Base-by-base conservation (phyloP, 1,140 invertebrate genomes). In the Megalopta genalis region DNA sequence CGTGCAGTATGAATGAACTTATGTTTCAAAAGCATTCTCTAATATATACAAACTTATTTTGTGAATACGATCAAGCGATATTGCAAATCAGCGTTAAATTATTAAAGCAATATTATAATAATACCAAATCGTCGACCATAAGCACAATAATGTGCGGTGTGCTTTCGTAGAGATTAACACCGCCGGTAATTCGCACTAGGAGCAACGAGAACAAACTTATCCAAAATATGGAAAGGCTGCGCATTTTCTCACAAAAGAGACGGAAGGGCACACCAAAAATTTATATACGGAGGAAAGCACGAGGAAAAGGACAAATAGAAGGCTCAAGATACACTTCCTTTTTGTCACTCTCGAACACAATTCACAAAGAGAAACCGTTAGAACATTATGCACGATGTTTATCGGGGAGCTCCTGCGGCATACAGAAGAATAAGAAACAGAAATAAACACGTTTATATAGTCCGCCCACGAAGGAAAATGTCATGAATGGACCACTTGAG, bases 71-170 rank as follows among this genome's bases (percentile, higher is more conserved):
- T 2, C 10, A 46, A 46, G 42, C 42, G 10, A 12, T 46, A 46
- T 46, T 46, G 12, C 8, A 68, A 71, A 60, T 71, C 21, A 42
- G 0, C 37, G 42, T 71, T n/a, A 6, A 18, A 25, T 25, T 49
- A 67, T 62, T 14, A n/a, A 8, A 63, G 39, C 6, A 32, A 21
- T 6, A 46, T 42, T 8, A 70, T 52, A 59, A 42, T 71, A 93
- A 90, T 90, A 95, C 95, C 93, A 95, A 91, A 90, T 95, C 94
- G 86, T 95, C 95, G 0, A 93, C 94, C 92, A 95, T 92, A 39
- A 95, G 93, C 76, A 95, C 93, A 12, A 95, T 91, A 62, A 95
- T 94, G 77, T 95, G 93, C 77, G 83, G 91, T 10, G 74, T 37
- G 32, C 83, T 76, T 72, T 90, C 85, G 62, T 92, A 92, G 21